A percentile compares a stretch with the other conserved stretches of the same genome.
Evolutionary conservation across 2,888 invertebrate genomes (phyloP).

Genomic region (Xestoiulus laeticollis): DNA sequence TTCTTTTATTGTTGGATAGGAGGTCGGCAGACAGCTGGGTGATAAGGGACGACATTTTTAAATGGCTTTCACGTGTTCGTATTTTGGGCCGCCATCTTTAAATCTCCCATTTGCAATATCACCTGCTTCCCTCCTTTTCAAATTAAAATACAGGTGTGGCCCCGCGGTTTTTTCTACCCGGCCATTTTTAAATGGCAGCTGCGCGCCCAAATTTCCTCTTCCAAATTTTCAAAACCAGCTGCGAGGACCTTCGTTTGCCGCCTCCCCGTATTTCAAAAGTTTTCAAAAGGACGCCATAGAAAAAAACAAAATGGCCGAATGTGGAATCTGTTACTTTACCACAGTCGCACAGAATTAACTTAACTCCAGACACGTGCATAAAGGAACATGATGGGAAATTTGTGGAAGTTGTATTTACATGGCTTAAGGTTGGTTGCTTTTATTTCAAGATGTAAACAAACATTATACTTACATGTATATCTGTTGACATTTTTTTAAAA

Average conservation of each 20-base stretch:
- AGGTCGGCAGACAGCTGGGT: conserved; percentile 47
- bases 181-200: conserved; percentile 51
- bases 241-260: not conserved
- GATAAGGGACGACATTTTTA: conserved; percentile 50
- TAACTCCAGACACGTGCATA: not conserved
- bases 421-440: not conserved
- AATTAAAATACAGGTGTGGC: conserved; percentile 52
- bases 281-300: not conserved
- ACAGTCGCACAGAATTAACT: not conserved
- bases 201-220: conserved; percentile 42
- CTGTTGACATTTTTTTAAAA: no score
- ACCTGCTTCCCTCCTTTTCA: conserved; percentile 51
- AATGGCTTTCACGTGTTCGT: conserved; percentile 50
- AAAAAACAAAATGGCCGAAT: not conserved
- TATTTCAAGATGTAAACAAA: no score
- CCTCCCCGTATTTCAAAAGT: not conserved
- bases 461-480: no score
- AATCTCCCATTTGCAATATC: conserved; percentile 45
- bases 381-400: not conserved
- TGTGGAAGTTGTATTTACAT: not conserved
- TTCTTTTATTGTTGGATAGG: conserved; percentile 27
- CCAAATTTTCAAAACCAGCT: conserved; percentile 30
- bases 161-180: conserved; percentile 25
- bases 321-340: not conserved
- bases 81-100: conserved; percentile 47